These are phyloP conservation scores for Diglossa cyanea DNA, from an alignment of 2,797 vertebrate species.

Conservation along the genomic window DNA sequence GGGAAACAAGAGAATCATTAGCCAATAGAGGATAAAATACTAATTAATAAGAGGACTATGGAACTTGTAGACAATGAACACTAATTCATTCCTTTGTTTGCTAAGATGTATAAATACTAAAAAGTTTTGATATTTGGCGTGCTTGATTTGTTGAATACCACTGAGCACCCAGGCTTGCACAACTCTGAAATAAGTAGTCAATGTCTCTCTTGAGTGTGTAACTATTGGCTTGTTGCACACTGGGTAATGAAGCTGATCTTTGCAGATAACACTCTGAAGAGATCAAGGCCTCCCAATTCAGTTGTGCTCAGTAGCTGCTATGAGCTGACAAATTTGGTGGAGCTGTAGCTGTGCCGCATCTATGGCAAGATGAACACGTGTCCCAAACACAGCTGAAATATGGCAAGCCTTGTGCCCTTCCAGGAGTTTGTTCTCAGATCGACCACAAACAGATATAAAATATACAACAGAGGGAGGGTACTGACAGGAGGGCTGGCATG, in stretches of 20 bases:
- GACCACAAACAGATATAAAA: not conserved
- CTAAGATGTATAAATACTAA: not conserved
- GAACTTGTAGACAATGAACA: not conserved
- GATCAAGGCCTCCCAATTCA: not conserved
- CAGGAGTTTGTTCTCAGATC: not conserved
- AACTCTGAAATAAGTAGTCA: not conserved
- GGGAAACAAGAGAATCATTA: not conserved
- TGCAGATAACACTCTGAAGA: not conserved
- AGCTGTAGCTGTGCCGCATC: fast-evolving
- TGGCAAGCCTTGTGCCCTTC: fast-evolving
- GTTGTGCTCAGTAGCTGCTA: not conserved
- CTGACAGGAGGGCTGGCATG: no score
- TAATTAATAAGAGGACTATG: not conserved
- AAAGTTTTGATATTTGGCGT: not conserved
- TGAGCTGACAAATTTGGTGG: no score
- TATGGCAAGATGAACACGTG: fast-evolving
- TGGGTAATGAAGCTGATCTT: not conserved
- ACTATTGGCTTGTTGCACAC: not conserved
- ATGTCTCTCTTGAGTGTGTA: not conserved
- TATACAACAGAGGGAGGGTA: fast-evolving
- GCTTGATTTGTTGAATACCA: not conserved
- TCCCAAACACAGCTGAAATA: not conserved
- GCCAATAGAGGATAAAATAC: not conserved
- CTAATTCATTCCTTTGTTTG: not conserved
- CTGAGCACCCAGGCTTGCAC: not conserved